Evolutionary conservation across 2,888 invertebrate species (phyloP), one percentile per base, ranked within the genome.

Genomic region (Chrysomela aeneicollis): DNA sequence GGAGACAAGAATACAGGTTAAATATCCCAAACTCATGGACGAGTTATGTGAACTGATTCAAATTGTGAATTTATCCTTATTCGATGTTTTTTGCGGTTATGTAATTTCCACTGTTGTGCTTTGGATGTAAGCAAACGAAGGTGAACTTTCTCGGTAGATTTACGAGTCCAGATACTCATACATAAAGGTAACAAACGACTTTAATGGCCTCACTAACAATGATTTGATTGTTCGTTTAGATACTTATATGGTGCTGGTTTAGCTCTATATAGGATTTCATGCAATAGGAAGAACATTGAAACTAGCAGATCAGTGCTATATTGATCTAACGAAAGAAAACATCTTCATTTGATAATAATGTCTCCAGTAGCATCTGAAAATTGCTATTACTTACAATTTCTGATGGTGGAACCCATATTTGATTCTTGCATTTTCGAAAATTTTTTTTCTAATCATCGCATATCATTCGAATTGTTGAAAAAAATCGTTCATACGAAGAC

Each of bases 121-220:
- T 51, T 32, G 19, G 12, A 49, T 46, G 61, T 26, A 12, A 42
- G n/a, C 30, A 18, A 15, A 18, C 21, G 12, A 32, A 35, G 26
- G 37, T 46, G 22, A 22, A 18, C 21, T 58, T 63, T 63, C 52
- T 22, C 58, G 42, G 9, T 35, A 21, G 46, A 52, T 58, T 15
- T n/a, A 54, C 54, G 9, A 57, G 32, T 55, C 21, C 8, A 10
- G 51, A 63, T 58, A 52, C 10, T 19, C 42, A 42, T 46, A 37
- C 30, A 46, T 58, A 51, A n/a, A 46, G 42, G 19, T 15, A 15
- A 26, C 37, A 19, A 19, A 63, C 46, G 19, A 58, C 51, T 18
- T 57, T 12, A 57, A 62, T 57, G 49, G 15, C 17, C 32, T 15
- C 18, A 17, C 46, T 51, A 50, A 57, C 57, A 55, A 60, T 60